Percentiles rank a stretch among this genome's conserved stretches.
Conservation (phyloP, 2,113 vertebrate genomes). For the Periophthalmodon schlosseri region DNA sequence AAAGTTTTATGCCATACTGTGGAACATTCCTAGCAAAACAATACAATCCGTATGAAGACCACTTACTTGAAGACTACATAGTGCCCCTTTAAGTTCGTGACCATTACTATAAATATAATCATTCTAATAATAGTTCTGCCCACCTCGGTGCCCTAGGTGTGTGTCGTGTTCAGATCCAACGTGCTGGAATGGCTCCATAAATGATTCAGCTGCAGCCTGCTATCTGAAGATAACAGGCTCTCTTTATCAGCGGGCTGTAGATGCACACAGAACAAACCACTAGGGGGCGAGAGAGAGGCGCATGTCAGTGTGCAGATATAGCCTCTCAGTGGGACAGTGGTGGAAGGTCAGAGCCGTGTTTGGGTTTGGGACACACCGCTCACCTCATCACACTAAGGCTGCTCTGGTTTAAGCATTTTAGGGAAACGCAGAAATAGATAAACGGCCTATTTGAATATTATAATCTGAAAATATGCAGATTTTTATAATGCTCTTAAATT, state of each 20-base stretch:
- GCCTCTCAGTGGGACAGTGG: constrained; percentile 40
- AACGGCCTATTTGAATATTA: not conserved
- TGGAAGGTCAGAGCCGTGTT: constrained; percentile 55
- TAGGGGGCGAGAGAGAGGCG: constrained; percentile 47
- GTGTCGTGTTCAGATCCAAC: constrained; percentile 35
- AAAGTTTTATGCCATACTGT: too few relatives aligned
- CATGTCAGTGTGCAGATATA: constrained; percentile 46
- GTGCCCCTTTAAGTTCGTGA: too few relatives aligned
- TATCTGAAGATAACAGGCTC: constrained; percentile 65
- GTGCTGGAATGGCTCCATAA: constrained; percentile 65
- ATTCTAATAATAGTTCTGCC: not conserved
- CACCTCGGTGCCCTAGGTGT: constrained; percentile 33
- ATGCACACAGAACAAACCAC: constrained; percentile 48
- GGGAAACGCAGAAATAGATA: not conserved
- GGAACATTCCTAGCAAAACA: too few relatives aligned
- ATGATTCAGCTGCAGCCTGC: constrained; percentile 68
- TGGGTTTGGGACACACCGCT: constrained; percentile 24
- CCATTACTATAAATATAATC: too few relatives aligned
- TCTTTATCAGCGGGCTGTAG: constrained; percentile 62
- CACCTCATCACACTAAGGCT: constrained; percentile 37
- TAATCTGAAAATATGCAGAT: not conserved
- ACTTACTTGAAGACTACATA: too few relatives aligned
- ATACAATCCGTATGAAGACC: too few relatives aligned
- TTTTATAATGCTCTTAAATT: too few relatives aligned
- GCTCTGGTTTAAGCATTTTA: not conserved